phyloP scores from a whole-genome alignment of 23 tunicate species.

The Clavelina lepadiformis region DNA sequence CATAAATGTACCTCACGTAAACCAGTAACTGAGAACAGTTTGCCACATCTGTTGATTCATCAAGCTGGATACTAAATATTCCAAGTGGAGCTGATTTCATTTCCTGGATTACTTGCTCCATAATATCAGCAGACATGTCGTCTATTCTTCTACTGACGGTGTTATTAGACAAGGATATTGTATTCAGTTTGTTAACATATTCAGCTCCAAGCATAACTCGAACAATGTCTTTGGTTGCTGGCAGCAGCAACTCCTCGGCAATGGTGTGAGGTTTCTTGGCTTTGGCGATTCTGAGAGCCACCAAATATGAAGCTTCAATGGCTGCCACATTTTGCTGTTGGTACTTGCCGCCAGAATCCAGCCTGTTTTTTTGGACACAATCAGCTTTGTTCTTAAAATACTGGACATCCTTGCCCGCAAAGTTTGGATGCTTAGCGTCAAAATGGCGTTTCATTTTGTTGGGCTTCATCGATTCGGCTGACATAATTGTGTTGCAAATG shows the following conservation, averaged over 20 bases:
- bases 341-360: constrained; percentile 46
- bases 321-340: constrained; percentile 45
- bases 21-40: constrained; percentile 9
- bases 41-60: constrained; percentile 16
- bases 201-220: constrained; percentile 24
- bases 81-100: constrained; percentile 16
- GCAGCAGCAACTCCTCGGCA: constrained; percentile 42
- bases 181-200: constrained; percentile 33
- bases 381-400: constrained; percentile 36
- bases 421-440: constrained; percentile 35
- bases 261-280: constrained; percentile 49
- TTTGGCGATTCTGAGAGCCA: constrained; percentile 35
- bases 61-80: constrained; percentile 17
- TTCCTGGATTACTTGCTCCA: constrained; percentile 14
- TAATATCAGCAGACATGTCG: constrained; percentile 33
- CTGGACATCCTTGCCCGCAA: constrained; percentile 42
- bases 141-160: constrained; percentile 33
- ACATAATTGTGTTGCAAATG: constrained; percentile 46
- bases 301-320: constrained; percentile 21
- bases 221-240: too few species aligned
- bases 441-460: constrained; percentile 43
- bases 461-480: constrained; percentile 49
- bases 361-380: constrained; percentile 31
- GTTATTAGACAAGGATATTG: constrained; percentile 27
- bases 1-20: constrained; percentile 13